Evolutionary conservation across 2,113 vertebrate species (phyloP), one percentile per base, ranked within the genome.

Genomic region (Anseranas semipalmata): DNA sequence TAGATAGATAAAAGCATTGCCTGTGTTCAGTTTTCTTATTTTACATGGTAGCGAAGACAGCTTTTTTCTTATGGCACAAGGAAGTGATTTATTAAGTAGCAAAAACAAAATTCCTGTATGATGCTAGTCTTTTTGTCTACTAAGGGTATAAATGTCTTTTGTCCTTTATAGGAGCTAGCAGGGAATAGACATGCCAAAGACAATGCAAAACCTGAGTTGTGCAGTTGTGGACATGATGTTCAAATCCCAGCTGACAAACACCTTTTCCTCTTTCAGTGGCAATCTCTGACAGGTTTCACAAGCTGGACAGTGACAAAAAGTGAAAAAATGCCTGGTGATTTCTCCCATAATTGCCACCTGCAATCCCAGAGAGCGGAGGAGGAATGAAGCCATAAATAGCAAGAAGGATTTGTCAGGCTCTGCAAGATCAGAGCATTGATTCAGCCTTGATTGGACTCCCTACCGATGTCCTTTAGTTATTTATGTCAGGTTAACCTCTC

Each of bases 371-470:
- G 58, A 89, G 66, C 0, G 0, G 48, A 90, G 39, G 71, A 86
- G 82, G 56, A 90, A 90, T 17, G 80, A 55, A 73, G 85, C 79
- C 39, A 37, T 95, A 96, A 96, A 96, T 80, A 95, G 79, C 70
- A 72, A 71, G 85, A 68, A 71, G 82, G 79, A 78, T 95, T 87
- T 94, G 91, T 93, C 93, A 70, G 70, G 82, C 95, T 80, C 72
- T 60, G 87, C 79, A 75, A 94, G 92, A 96, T 94, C 87, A 89
- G 85, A 96, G 76, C 85, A 62, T 48, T 87, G 95, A 92, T 95
- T 97, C 83, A 89, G 91, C 70, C 95, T 95, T 96, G 96, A 97
- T 85, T 97, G 71, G 76, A 35, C 94, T 96, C 93, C 96, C 95
- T 67, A 39, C 82, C 0, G 50, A 72, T 87, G 79, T 71, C 77